These are phyloP conservation scores for Hippocampus abdominalis DNA, from an alignment of 2,113 vertebrate genomes.

Conservation along the genomic window DNA sequence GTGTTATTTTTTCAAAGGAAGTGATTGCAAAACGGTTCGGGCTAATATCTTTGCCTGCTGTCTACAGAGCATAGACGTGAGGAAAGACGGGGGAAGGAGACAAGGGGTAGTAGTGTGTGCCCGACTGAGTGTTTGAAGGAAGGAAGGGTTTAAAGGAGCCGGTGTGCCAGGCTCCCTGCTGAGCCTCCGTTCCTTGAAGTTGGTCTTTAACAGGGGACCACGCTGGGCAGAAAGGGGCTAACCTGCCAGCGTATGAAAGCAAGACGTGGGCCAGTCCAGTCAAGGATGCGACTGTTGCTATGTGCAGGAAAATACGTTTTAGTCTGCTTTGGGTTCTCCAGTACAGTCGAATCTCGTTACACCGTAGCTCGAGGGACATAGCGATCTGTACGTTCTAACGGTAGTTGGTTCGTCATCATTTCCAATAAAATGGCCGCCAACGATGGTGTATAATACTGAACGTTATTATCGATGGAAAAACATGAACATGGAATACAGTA, in stretches of 20 bases:
- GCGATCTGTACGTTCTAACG: no score
- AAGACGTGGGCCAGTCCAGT: slow-evolving; percentile 41
- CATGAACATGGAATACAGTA: no score
- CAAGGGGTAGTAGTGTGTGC: slow-evolving; percentile 25
- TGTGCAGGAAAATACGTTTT: slow-evolving; percentile 28
- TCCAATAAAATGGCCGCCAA: no score
- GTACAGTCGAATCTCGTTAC: no score
- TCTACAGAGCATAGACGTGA: slow-evolving; percentile 6
- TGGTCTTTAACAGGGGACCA: slow-evolving; percentile 63
- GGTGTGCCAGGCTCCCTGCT: slow-evolving; percentile 54
- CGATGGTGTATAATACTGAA: no score
- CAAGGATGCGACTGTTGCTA: slow-evolving; percentile 60
- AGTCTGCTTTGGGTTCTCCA: slow-evolving; percentile 10
- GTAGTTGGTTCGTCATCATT: no score
- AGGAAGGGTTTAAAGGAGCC: slow-evolving; percentile 23
- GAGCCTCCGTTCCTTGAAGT: slow-evolving; percentile 65
- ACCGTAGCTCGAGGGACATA: no score
- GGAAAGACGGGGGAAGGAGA: slow-evolving; percentile 18
- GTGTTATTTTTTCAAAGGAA: not conserved
- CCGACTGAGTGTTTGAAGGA: slow-evolving; percentile 24
- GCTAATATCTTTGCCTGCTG: slow-evolving; percentile 23
- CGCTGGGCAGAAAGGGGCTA: slow-evolving; percentile 59
- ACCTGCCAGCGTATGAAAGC: slow-evolving; percentile 47
- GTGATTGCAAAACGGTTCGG: slow-evolving; percentile 1
- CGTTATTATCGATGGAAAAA: no score